A percentile compares a stretch with the other conserved stretches of the same genome.
Conservation (phyloP, 2,888 invertebrate species). For the Cerastoderma edule region DNA sequence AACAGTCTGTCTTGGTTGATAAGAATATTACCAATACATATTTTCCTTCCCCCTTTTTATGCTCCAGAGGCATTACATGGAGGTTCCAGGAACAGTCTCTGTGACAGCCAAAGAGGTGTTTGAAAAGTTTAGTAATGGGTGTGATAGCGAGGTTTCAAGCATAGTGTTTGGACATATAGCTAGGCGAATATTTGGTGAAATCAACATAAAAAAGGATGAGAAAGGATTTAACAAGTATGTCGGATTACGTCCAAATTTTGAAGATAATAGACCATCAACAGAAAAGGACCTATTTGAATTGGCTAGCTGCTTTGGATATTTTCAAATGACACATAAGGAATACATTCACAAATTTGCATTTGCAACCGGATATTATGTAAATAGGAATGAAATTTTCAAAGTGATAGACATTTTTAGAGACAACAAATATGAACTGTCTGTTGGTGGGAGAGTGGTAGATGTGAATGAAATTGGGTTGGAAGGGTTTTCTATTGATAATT, state of each 20-base stretch:
- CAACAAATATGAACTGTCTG: conserved; percentile 5
- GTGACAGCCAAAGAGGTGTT: conserved; percentile 22
- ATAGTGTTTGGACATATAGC: conserved; percentile 3
- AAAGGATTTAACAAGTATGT: conserved; percentile 1
- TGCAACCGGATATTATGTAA: conserved; percentile 11
- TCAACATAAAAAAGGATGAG: conserved; percentile 4
- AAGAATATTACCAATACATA: too few relatives aligned
- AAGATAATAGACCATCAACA: conserved; percentile 1
- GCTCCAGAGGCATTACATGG: conserved; percentile 25
- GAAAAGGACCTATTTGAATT: background rate
- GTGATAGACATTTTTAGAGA: conserved; percentile 4
- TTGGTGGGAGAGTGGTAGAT: conserved; percentile 22
- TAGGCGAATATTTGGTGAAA: conserved; percentile 2
- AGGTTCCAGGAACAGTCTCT: conserved; percentile 27
- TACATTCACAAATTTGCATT: conserved; percentile 7
- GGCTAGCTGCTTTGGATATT: conserved; percentile 8
- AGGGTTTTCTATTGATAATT: conserved; percentile 4
- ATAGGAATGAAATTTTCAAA: conserved; percentile 20
- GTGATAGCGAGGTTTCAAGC: conserved; percentile 2
- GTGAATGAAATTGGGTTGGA: conserved; percentile 16
- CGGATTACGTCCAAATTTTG: conserved; percentile 20
- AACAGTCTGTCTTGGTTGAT: too few relatives aligned
- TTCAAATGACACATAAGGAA: background rate
- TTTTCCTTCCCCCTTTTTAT: conserved; percentile 6
- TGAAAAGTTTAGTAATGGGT: background rate